Percentiles rank a stretch among this genome's conserved stretches.
Conservation (phyloP, 2,113 vertebrate genomes). For the Etia nguti region DNA sequence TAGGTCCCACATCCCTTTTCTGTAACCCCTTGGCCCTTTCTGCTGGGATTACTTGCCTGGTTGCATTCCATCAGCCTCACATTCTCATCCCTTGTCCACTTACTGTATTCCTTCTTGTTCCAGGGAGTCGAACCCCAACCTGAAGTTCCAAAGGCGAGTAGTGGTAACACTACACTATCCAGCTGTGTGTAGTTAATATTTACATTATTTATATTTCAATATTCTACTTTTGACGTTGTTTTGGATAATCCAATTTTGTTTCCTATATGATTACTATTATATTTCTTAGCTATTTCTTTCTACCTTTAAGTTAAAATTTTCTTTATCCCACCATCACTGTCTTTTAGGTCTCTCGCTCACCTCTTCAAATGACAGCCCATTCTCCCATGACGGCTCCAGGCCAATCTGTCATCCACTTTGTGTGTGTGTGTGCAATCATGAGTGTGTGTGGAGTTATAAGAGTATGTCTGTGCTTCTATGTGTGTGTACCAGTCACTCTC, state of each 20-base stretch:
- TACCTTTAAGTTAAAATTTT: neutral
- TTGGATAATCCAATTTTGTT: neutral
- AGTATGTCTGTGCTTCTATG: neutral
- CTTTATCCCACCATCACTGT: neutral
- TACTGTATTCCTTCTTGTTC: neutral
- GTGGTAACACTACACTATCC: neutral
- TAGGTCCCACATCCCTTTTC: too few relatives aligned
- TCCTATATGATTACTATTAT: neutral
- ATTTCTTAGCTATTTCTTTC: neutral
- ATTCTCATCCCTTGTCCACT: neutral
- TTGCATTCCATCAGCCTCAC: neutral
- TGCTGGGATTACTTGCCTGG: neutral
- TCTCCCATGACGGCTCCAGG: slow-evolving; percentile 30
- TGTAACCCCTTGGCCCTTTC: neutral
- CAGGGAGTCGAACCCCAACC: neutral
- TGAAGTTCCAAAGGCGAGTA: neutral
- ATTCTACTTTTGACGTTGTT: neutral
- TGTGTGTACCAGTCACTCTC: neutral
- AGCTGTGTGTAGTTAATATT: neutral
- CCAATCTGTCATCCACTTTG: neutral
- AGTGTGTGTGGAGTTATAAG: neutral
- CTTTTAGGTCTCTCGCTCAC: neutral
- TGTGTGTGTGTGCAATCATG: neutral
- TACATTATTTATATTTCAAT: neutral
- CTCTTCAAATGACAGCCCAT: slow-evolving; percentile 38